phyloP scores from a whole-genome alignment of 1,140 invertebrate species.

The Bombus affinis region DNA sequence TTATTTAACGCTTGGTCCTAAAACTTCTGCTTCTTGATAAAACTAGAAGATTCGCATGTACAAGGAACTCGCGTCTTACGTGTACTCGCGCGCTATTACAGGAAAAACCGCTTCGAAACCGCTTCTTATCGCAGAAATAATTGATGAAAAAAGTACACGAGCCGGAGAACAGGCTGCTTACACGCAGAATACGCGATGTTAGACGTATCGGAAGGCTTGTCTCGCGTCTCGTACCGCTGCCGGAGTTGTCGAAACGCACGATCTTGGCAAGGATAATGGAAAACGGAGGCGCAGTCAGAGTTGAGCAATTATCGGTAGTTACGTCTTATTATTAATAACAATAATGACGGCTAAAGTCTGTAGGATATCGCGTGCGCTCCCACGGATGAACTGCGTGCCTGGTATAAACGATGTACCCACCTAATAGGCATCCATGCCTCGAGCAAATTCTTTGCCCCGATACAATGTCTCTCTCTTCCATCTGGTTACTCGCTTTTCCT shows the following conservation, averaged over 20 bases:
- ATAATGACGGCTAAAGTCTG: slow-evolving; percentile 78
- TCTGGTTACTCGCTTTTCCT: neutral
- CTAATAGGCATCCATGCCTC: slow-evolving; percentile 81
- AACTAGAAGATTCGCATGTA: too few species aligned
- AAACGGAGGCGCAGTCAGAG: slow-evolving; percentile 80
- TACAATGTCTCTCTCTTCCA: slow-evolving; percentile 59
- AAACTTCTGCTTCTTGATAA: too few species aligned
- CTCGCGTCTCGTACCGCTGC: neutral
- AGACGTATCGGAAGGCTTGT: neutral
- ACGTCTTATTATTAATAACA: slow-evolving; percentile 81
- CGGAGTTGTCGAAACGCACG: slow-evolving; percentile 48
- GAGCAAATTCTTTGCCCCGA: slow-evolving; percentile 77
- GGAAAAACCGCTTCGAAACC: neutral
- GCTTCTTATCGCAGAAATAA: neutral
- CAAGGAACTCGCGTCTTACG: neutral
- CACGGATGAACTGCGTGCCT: slow-evolving; percentile 80
- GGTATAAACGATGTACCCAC: slow-evolving; percentile 79
- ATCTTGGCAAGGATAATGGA: slow-evolving; percentile 71
- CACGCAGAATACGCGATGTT: neutral
- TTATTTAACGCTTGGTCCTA: too few species aligned
- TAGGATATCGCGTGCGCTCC: slow-evolving; percentile 79
- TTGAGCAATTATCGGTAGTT: slow-evolving; percentile 81
- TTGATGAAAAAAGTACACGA: neutral
- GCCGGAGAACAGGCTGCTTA: neutral
- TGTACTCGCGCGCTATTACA: neutral